Evolutionary conservation across 2,888 invertebrate species (phyloP).

Genomic region (Scrobipalpa atriplicella): DNA sequence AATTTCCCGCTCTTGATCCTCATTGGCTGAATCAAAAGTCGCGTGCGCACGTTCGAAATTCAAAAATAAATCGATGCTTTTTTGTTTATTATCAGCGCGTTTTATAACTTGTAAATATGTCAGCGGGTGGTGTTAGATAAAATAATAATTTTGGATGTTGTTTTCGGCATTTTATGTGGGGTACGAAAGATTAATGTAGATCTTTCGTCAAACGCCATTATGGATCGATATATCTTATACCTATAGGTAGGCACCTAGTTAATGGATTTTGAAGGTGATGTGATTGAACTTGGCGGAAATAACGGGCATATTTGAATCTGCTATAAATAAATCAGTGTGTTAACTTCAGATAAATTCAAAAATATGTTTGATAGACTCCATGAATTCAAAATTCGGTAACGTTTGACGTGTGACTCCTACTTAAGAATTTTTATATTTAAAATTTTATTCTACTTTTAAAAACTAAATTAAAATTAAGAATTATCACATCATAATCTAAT

Average conservation of each 20-base stretch:
- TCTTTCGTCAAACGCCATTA: constrained; percentile 38
- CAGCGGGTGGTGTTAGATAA: constrained; percentile 40
- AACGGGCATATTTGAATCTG: constrained; percentile 9
- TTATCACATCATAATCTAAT: constrained; percentile 1
- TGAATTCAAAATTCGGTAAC: too few relatives aligned
- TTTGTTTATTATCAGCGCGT: constrained; percentile 35
- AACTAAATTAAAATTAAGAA: too few relatives aligned
- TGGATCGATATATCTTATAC: background rate
- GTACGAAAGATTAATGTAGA: constrained; percentile 39
- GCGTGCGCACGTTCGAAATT: constrained; percentile 36
- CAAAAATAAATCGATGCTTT: constrained; percentile 35
- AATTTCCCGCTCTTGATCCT: constrained; percentile 25
- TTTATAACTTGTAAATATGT: constrained; percentile 42
- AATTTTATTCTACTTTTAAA: background rate
- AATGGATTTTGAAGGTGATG: constrained; percentile 29
- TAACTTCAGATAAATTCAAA: too few relatives aligned
- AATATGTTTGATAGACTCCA: too few relatives aligned
- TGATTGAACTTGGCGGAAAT: constrained; percentile 33
- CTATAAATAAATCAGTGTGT: background rate
- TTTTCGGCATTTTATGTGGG: constrained; percentile 30
- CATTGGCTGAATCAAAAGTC: constrained; percentile 37
- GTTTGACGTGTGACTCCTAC: too few relatives aligned
- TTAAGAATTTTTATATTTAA: too few relatives aligned
- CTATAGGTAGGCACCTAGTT: background rate
- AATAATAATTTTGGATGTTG: constrained; percentile 38